Percentiles rank a stretch among this genome's conserved stretches.
phyloP scores from a whole-genome alignment of 2,888 invertebrate species.

The Dryocosmus kuriphilus region DNA sequence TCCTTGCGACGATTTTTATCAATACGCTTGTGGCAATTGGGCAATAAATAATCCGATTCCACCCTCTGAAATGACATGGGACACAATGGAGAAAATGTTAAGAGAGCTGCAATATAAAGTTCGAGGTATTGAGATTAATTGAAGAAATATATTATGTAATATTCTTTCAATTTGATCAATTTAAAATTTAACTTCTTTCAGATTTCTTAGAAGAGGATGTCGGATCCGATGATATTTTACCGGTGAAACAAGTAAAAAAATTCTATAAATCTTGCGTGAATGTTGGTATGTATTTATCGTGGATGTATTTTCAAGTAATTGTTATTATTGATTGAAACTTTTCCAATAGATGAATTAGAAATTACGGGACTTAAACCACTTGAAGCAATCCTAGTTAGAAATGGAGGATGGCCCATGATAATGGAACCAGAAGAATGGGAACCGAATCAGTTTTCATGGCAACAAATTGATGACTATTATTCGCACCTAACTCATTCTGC shows the following conservation, averaged over 20 bases:
- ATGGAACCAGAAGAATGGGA: slow-evolving; percentile 65
- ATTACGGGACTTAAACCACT: slow-evolving; percentile 56
- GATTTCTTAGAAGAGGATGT: slow-evolving; percentile 6
- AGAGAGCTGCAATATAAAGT: not conserved
- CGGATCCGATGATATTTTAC: slow-evolving; percentile 10
- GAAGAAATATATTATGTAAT: too few species aligned
- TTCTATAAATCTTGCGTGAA: slow-evolving; percentile 30
- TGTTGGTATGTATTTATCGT: not conserved
- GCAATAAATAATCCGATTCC: slow-evolving; percentile 26
- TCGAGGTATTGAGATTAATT: not conserved
- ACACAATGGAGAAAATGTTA: not conserved
- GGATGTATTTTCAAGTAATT: not conserved
- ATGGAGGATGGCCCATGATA: slow-evolving; percentile 65
- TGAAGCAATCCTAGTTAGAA: slow-evolving; percentile 56
- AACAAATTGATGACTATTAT: slow-evolving; percentile 63
- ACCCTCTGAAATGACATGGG: not conserved
- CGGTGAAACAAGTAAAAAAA: slow-evolving; percentile 15
- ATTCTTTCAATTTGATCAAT: not conserved
- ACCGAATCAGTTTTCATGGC: slow-evolving; percentile 59
- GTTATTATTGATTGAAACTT: too few species aligned
- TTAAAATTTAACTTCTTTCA: not conserved
- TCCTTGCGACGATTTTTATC: slow-evolving; percentile 19
- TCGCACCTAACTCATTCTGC: not conserved
- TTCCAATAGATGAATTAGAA: not conserved
- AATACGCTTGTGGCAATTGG: slow-evolving; percentile 26